phyloP scores from a whole-genome alignment of 2,888 invertebrate genomes.

The Brenthis hecate region DNA sequence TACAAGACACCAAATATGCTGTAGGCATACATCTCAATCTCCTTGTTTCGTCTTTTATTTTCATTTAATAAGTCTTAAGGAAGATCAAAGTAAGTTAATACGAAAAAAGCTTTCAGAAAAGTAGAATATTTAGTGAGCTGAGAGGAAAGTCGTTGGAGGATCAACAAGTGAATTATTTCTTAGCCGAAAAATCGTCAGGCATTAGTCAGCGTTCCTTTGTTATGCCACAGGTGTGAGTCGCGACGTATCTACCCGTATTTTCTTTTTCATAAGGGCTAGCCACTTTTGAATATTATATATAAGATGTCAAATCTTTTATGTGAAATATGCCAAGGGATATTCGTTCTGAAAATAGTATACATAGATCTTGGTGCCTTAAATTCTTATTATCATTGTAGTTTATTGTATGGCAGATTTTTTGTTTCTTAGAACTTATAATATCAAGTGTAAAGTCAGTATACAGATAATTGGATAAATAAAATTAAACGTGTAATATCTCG shows the following conservation, averaged over 20 bases:
- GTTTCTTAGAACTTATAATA: too few species aligned
- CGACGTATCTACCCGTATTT: slow-evolving; percentile 47
- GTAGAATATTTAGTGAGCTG: slow-evolving; percentile 27
- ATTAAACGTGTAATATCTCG: slow-evolving; percentile 29
- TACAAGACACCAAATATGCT: too few species aligned
- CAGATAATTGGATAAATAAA: neutral
- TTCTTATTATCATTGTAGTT: neutral
- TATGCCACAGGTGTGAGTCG: slow-evolving; percentile 67
- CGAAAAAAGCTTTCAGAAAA: slow-evolving; percentile 23
- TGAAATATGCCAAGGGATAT: neutral
- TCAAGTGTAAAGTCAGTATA: neutral
- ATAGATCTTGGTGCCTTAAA: neutral
- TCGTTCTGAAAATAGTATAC: neutral
- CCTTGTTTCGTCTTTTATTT: neutral
- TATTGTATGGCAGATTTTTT: too few species aligned
- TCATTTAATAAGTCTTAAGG: slow-evolving; percentile 4
- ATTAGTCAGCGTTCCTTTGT: slow-evolving; percentile 71
- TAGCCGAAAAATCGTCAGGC: slow-evolving; percentile 70
- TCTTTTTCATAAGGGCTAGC: slow-evolving; percentile 57
- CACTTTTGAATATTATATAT: slow-evolving; percentile 22
- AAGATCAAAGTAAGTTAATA: slow-evolving; percentile 3
- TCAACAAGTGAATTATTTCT: slow-evolving; percentile 78
- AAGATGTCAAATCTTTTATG: slow-evolving; percentile 11
- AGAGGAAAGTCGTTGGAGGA: slow-evolving; percentile 50
- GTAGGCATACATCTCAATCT: too few species aligned